phyloP scores from a whole-genome alignment of 1,140 invertebrate genomes.

The Drosophila ambigua region DNA sequence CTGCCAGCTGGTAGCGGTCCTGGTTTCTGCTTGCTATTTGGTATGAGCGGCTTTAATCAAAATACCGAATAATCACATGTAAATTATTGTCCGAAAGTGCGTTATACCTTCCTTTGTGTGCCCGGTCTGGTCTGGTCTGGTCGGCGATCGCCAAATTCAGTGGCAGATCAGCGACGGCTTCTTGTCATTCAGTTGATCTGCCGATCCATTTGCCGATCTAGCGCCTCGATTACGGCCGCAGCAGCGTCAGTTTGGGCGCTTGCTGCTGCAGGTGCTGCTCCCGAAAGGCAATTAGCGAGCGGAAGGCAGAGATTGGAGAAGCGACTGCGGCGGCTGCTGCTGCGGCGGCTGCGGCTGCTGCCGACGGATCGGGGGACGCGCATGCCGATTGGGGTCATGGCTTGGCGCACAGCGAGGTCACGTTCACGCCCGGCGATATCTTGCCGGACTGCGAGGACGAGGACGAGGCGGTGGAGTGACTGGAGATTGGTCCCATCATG shows the following conservation, averaged over 20 bases:
- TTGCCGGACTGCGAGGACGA: constrained; percentile 79
- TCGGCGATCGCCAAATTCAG: neutral
- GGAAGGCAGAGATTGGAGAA: constrained; percentile 79
- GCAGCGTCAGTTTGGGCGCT: constrained; percentile 65
- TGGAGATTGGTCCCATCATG: constrained; percentile 77
- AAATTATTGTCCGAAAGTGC: constrained; percentile 84
- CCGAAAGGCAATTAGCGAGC: constrained; percentile 77
- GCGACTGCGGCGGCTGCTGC: constrained; percentile 45
- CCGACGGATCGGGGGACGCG: constrained; percentile 59
- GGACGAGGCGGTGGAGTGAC: constrained; percentile 78
- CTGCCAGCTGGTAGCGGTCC: too few species aligned
- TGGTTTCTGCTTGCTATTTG: constrained; percentile 71
- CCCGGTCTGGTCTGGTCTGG: constrained; percentile 15
- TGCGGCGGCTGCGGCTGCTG: constrained; percentile 26
- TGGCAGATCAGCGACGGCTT: constrained; percentile 10
- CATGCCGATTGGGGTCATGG: constrained; percentile 77
- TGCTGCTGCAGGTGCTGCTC: constrained; percentile 75
- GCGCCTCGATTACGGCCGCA: constrained; percentile 48
- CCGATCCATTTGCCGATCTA: too few species aligned
- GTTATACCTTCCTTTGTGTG: constrained; percentile 57
- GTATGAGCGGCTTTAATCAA: constrained; percentile 79
- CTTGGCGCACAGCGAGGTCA: constrained; percentile 74
- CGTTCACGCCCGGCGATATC: constrained; percentile 78
- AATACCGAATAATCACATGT: constrained; percentile 84
- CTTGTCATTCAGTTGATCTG: too few species aligned